Conservation (phyloP, 1,140 invertebrate species). For the Dermatophagoides farinae region DNA sequence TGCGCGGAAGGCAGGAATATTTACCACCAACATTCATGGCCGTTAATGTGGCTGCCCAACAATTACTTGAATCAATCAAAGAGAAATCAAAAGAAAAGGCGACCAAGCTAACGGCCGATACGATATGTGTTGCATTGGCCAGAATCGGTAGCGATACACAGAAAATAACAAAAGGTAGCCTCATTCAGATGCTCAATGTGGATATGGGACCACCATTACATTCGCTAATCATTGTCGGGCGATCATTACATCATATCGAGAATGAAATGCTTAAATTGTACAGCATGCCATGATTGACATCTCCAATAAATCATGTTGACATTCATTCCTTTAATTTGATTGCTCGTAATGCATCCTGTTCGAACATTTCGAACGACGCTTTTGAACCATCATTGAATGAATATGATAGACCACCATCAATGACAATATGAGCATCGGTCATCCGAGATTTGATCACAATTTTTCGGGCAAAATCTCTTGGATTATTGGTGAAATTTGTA, state of each 20-base stretch:
- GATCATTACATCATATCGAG: constrained; percentile 68
- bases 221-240: constrained; percentile 64
- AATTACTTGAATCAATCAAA: constrained; percentile 53
- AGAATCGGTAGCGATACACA: constrained; percentile 68
- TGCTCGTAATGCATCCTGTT: constrained; percentile 67
- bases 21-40: constrained; percentile 86
- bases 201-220: constrained; percentile 79
- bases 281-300: no score
- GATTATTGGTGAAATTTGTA: constrained; percentile 25
- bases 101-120: constrained; percentile 27
- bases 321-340: constrained; percentile 34
- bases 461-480: constrained; percentile 31
- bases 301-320: background rate
- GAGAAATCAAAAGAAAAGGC: constrained; percentile 16
- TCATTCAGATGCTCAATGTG: constrained; percentile 48
- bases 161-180: constrained; percentile 45
- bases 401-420: constrained; percentile 88
- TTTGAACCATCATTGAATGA: constrained; percentile 81
- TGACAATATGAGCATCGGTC: constrained; percentile 75
- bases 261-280: constrained; percentile 47
- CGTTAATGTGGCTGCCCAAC: constrained; percentile 57
- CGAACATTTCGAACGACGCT: constrained; percentile 55
- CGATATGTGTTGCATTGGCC: constrained; percentile 58
- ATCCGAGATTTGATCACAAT: constrained; percentile 68
- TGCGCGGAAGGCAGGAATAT: constrained; percentile 68